phyloP scores from a whole-genome alignment of 2,113 vertebrate genomes.

The Brevimyrus niger region DNA sequence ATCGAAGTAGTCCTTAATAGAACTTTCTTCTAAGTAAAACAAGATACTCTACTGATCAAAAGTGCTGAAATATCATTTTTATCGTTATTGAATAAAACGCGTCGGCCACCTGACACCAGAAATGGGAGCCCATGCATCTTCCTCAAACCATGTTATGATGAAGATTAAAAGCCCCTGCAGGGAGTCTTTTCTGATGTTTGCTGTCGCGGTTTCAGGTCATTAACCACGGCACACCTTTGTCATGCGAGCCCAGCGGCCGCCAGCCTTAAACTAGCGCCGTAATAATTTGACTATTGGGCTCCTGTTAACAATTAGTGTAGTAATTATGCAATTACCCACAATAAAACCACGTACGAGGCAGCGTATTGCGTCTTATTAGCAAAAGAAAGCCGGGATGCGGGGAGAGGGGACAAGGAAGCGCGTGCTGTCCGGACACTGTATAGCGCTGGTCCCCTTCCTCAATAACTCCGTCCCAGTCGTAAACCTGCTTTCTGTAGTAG shows the following conservation, averaged over 20 bases:
- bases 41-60: neutral
- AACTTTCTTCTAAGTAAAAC: neutral
- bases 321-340: slow-evolving; percentile 70
- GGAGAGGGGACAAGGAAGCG: slow-evolving; percentile 12
- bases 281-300: slow-evolving; percentile 60
- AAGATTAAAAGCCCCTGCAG: neutral
- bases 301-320: slow-evolving; percentile 72
- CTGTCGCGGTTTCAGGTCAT: no score
- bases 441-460: neutral
- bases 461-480: neutral
- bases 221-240: slow-evolving; percentile 56
- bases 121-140: neutral
- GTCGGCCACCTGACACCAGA: neutral
- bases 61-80: neutral
- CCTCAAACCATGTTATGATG: neutral
- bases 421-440: neutral
- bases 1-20: neutral
- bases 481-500: neutral
- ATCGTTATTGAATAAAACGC: neutral
- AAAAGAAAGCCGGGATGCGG: slow-evolving; percentile 49
- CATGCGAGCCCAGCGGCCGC: slow-evolving; percentile 42
- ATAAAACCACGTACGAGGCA: slow-evolving; percentile 54
- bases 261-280: slow-evolving; percentile 37
- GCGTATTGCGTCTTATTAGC: slow-evolving; percentile 47
- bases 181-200: neutral